Evolutionary conservation across 2,888 invertebrate genomes (phyloP), one percentile per base, ranked within the genome.

Genomic region (Catocala fraxini): DNA sequence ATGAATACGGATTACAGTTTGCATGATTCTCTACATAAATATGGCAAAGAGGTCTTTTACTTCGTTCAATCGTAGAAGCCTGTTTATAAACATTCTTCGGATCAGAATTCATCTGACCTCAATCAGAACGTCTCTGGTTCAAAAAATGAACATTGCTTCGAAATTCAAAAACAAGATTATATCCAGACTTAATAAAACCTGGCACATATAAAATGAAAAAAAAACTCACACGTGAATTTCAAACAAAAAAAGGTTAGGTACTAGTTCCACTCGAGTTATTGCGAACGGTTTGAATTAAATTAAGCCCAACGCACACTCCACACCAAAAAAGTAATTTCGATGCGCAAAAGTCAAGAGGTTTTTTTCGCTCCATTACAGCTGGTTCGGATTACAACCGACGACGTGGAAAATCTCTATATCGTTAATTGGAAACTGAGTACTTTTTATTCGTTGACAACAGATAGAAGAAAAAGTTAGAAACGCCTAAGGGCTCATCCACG

Each of bases 391-490:
- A 85, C 79, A 62, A 56, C 70, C 75, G 67, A 59, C 82, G 80
- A 80, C 77, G 82, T 79, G 82, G 86, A 84, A 90, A 90, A 89
- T 86, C 85, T 85, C 83, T 86, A 82, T 82, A 84, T 80, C 81
- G 88, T 86, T 90, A 90, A 90, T 90, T 90, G 90, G 86, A 90
- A 89, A 86, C 79, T 74, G 83, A 83, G 80, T 78, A 80, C 79
- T 61, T 61, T 70, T 68, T 64, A 65, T 67, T 69, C 49, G 54
- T 55, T 43, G 69, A 71, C 66, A 71, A 66, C 52, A 56, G 66
- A 58, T 35, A 61, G 48, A 65, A 70, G 63, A 65, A 72, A 77
- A 71, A 71, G 48, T 46, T 58, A 35, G 51, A 4, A 54, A 35
- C 39, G 55, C 58, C 58, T 51, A 10, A 55, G 43, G 55, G 58